Evolutionary conservation across 2,797 vertebrate species (phyloP).

Genomic region (Ctenochaetus hawaiiensis): DNA sequence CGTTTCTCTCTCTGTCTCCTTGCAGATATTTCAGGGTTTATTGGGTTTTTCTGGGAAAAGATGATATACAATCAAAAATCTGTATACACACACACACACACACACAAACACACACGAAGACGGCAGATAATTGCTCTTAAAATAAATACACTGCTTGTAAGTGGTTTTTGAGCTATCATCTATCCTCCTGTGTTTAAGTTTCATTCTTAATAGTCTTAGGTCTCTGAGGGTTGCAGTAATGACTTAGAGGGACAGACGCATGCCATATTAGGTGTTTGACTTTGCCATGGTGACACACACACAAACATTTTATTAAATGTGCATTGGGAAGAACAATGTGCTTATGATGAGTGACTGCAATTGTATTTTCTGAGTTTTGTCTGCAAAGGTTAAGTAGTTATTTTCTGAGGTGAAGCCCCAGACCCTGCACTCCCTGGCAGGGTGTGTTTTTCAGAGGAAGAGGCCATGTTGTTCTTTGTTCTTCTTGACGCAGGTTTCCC

Average conservation of each 20-base stretch:
- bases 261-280: slow-evolving; percentile 47
- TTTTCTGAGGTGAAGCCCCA: slow-evolving; percentile 63
- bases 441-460: slow-evolving; percentile 71
- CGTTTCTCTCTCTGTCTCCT: slow-evolving; percentile 5
- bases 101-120: neutral
- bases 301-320: slow-evolving; percentile 7
- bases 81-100: neutral
- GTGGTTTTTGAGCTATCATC: slow-evolving; percentile 30
- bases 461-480: slow-evolving; percentile 65
- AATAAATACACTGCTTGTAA: slow-evolving; percentile 16
- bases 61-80: slow-evolving; percentile 6
- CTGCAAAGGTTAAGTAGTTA: slow-evolving; percentile 56
- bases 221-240: slow-evolving; percentile 35
- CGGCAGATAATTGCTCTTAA: slow-evolving; percentile 30
- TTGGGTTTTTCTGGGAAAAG: slow-evolving; percentile 35
- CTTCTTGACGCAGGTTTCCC: slow-evolving; percentile 58
- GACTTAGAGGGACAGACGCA: slow-evolving; percentile 7
- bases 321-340: neutral
- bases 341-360: neutral
- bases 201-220: slow-evolving; percentile 17
- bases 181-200: slow-evolving; percentile 29
- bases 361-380: slow-evolving; percentile 48
- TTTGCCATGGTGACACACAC: neutral
- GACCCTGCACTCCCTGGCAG: slow-evolving; percentile 45
- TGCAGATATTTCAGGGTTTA: slow-evolving; percentile 49